Base-by-base conservation (phyloP, 2,888 invertebrate species). In the Zaprionus lineosus region DNA sequence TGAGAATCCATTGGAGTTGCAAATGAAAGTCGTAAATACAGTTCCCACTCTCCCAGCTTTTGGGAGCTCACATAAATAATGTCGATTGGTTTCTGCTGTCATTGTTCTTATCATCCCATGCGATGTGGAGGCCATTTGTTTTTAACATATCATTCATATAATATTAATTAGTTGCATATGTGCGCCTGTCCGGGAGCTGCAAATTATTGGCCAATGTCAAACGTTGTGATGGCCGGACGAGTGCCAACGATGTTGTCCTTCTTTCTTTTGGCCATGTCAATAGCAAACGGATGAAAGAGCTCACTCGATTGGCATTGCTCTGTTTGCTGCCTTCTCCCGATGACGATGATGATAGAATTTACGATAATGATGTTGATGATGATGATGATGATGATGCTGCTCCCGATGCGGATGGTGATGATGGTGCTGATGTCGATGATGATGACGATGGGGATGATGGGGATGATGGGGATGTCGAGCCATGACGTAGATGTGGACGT, bases 161-260 rank as follows among this genome's bases (percentile, higher is more conserved):
- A 85, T 73, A 81, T 85, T 77, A 85, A 81, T 81, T 85, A 81
- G 84, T 67, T 76, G 65, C 76, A 85, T 76, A 67, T 83, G 86
- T 60, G 64, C 46, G 41, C 19, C 55, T 29, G 37, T 51, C 55
- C 60, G 26, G 57, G 28, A 56, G 44, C 74, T 77, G 78, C 43
- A 66, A 81, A 73, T 73, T 73, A 77, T 77, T 77, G 82, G 55
- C 52, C 56, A 59, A 44, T 48, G 39, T 26, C 46, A 40, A 56
- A 33, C 57, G 46, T 60, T 48, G 56, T 52, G 56, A 75, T 48
- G 52, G 47, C 44, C 44, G 44, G 43, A 33, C 39, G 58, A 52
- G 58, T 64, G 51, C 43, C 63, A 47, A 15, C 44, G 34, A 36
- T 52, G 51, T 31, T 58, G 57, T 55, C 46, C 68, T n/a, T n/a